Percentiles rank a stretch among this genome's conserved stretches.
Evolutionary conservation across 1,140 invertebrate genomes (phyloP).

Genomic region (Mya arenaria): DNA sequence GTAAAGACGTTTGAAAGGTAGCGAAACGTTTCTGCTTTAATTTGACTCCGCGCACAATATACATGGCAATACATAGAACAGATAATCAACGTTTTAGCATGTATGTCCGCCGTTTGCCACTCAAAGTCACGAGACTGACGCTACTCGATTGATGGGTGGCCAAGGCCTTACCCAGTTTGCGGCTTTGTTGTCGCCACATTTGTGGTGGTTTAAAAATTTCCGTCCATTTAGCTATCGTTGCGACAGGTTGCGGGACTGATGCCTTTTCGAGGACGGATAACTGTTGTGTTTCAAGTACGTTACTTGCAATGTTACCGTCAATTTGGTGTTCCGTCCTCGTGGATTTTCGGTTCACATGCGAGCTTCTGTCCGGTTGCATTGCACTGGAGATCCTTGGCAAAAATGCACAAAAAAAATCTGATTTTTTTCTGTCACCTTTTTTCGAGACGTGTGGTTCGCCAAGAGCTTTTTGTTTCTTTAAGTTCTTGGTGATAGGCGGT

Average conservation of each 20-base stretch:
- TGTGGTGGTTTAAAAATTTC: conserved; percentile 54
- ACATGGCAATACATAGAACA: too few relatives aligned
- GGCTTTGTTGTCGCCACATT: conserved; percentile 44
- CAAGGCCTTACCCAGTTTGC: not conserved
- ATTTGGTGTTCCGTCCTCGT: not conserved
- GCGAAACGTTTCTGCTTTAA: too few relatives aligned
- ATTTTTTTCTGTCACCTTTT: too few relatives aligned
- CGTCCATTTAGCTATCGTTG: conserved; percentile 25
- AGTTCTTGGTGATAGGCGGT: not conserved
- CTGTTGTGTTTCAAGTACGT: conserved; percentile 17
- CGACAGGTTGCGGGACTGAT: not conserved
- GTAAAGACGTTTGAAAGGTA: too few relatives aligned
- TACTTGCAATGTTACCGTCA: not conserved
- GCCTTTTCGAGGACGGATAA: conserved; percentile 35
- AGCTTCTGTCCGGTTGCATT: not conserved
- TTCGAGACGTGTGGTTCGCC: not conserved
- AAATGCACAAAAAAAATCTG: too few relatives aligned
- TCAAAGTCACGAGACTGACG: conserved; percentile 29
- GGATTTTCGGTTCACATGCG: not conserved
- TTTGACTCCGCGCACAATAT: too few relatives aligned
- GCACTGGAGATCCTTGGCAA: too few relatives aligned
- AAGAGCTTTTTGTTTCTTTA: not conserved
- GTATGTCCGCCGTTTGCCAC: conserved; percentile 23
- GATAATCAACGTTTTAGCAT: conserved; percentile 46
- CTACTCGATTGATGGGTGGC: not conserved